Percentiles rank a stretch among this genome's conserved stretches.
Conservation (phyloP, 1,140 invertebrate genomes). For the Euschistus heros region DNA sequence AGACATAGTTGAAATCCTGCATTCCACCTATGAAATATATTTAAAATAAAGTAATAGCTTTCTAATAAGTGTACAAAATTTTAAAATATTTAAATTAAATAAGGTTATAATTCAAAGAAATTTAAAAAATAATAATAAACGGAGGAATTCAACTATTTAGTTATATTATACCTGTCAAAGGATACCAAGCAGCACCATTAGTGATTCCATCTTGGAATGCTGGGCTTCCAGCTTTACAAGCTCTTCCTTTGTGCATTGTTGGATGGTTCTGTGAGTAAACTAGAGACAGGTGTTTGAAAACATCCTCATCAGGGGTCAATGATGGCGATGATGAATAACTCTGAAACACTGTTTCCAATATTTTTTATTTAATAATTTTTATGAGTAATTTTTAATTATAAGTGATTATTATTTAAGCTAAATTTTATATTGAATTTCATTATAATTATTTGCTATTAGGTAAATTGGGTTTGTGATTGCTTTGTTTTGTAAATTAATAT, state of each 20-base stretch:
- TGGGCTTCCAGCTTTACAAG: constrained; percentile 59
- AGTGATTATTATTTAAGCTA: too few species aligned
- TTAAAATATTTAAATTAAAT: background rate
- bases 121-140: background rate
- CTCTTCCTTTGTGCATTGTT: constrained; percentile 69
- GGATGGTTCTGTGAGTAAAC: constrained; percentile 83
- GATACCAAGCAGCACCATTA: constrained; percentile 88
- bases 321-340: constrained; percentile 36
- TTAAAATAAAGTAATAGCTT: too few species aligned
- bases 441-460: too few species aligned
- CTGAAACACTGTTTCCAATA: constrained; percentile 33
- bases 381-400: too few species aligned
- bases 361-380: background rate
- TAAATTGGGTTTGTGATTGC: too few species aligned
- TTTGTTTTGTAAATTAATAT: too few species aligned
- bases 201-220: constrained; percentile 78
- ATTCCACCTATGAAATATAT: constrained; percentile 42
- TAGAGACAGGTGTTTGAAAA: constrained; percentile 80
- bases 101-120: background rate
- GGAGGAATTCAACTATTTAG: background rate
- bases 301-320: constrained; percentile 79
- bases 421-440: too few species aligned
- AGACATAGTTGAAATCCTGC: constrained; percentile 98
- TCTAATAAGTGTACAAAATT: background rate
- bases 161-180: constrained; percentile 53